These are phyloP conservation scores for Drosophila triauraria DNA, from an alignment of 1,140 invertebrate genomes.

Conservation along the genomic window DNA sequence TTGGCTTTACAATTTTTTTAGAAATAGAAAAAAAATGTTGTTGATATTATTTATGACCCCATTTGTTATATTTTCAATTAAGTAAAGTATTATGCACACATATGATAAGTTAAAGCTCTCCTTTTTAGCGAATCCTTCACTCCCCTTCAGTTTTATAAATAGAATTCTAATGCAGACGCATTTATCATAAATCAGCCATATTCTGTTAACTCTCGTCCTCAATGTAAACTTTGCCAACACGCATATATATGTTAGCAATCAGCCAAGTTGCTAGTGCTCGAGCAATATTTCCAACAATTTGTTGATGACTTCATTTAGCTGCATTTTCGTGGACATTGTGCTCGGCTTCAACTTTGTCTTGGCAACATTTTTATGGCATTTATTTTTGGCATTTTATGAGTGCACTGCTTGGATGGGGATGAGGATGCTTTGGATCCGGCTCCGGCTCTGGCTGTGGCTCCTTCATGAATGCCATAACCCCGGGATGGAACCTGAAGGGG, in stretches of 20 bases:
- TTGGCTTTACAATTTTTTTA: no score
- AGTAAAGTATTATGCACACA: not conserved
- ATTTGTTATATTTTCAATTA: no score
- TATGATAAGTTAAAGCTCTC: not conserved
- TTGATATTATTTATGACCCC: no score
- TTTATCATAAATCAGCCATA: conserved; percentile 24
- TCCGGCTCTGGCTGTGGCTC: conserved; percentile 6
- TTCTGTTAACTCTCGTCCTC: not conserved
- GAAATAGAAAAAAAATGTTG: no score
- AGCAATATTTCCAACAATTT: conserved; percentile 32
- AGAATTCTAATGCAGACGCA: conserved; percentile 1
- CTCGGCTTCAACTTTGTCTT: conserved; percentile 67
- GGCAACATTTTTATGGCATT: conserved; percentile 77
- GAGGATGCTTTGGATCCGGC: conserved; percentile 13
- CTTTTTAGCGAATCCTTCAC: not conserved
- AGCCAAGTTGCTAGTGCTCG: conserved; percentile 6
- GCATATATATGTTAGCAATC: conserved; percentile 20
- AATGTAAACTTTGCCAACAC: not conserved
- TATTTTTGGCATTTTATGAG: conserved; percentile 79
- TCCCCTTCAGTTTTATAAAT: not conserved
- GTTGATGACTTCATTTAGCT: conserved; percentile 51
- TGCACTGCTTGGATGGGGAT: conserved; percentile 31
- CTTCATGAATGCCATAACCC: conserved; percentile 49
- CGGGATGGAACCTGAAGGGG: not conserved
- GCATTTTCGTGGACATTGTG: conserved; percentile 42